Conservation (phyloP, 2,888 invertebrate species). For the Nemotelus pantherinus region DNA sequence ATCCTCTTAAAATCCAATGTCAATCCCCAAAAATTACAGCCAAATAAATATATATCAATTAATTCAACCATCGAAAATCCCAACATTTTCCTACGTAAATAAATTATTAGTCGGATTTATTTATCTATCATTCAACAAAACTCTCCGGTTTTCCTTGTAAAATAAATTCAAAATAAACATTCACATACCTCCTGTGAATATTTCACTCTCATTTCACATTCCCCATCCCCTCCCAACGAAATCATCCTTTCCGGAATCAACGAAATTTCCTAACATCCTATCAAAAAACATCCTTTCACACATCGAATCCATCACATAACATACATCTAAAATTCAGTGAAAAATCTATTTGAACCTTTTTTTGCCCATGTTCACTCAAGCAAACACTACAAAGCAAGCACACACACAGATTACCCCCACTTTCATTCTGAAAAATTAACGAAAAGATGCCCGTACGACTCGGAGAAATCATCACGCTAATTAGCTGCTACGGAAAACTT, state of each 20-base stretch:
- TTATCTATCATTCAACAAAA: slow-evolving; percentile 3
- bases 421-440: no score
- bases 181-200: neutral
- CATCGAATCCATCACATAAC: no score
- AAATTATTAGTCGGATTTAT: slow-evolving; percentile 18
- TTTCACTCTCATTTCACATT: neutral
- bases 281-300: neutral
- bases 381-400: neutral
- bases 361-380: neutral
- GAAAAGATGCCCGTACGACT: neutral
- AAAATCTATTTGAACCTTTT: neutral
- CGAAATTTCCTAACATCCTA: neutral
- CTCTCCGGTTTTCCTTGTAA: neutral
- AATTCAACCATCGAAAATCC: neutral
- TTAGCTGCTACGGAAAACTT: slow-evolving; percentile 10
- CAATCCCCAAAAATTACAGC: no score
- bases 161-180: neutral
- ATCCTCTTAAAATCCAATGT: no score
- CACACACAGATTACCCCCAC: no score
- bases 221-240: neutral
- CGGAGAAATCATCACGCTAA: slow-evolving; percentile 16
- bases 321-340: no score
- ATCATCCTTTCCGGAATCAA: neutral
- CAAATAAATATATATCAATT: no score
- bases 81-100: neutral